phyloP scores from a whole-genome alignment of 2,888 invertebrate species.

The Spodoptera littoralis region DNA sequence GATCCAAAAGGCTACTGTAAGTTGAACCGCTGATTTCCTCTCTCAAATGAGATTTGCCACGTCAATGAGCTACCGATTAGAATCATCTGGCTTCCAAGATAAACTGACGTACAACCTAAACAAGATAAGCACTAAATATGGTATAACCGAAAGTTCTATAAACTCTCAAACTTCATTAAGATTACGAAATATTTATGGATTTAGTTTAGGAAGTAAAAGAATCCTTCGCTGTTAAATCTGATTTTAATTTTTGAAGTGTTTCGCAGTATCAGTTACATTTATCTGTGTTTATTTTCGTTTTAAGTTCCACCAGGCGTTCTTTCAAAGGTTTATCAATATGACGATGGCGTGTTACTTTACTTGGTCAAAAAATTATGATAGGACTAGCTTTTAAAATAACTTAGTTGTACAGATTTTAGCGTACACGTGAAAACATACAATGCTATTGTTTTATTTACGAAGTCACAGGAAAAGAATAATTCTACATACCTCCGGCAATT shows the following conservation, averaged over 20 bases:
- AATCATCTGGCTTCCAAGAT: slow-evolving; percentile 50
- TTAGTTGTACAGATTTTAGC: too few species aligned
- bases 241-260: slow-evolving; percentile 12
- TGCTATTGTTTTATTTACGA: too few species aligned
- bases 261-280: slow-evolving; percentile 13
- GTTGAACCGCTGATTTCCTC: slow-evolving; percentile 68
- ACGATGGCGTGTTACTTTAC: too few species aligned
- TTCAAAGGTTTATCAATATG: too few species aligned
- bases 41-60: slow-evolving; percentile 69
- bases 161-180: slow-evolving; percentile 4
- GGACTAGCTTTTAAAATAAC: too few species aligned
- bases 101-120: slow-evolving; percentile 29
- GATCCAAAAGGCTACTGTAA: slow-evolving; percentile 59
- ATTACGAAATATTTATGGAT: slow-evolving; percentile 9
- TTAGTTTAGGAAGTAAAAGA: slow-evolving; percentile 4
- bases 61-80: slow-evolving; percentile 54
- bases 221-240: slow-evolving; percentile 5
- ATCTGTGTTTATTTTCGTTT: background rate
- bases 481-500: too few species aligned
- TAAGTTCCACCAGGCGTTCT: too few species aligned
- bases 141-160: slow-evolving; percentile 17
- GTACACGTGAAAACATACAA: too few species aligned
- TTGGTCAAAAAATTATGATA: too few species aligned
- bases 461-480: too few species aligned
- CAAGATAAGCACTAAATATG: slow-evolving; percentile 35